phyloP scores from a whole-genome alignment of 2,113 vertebrate species.

The Taxidea taxus region DNA sequence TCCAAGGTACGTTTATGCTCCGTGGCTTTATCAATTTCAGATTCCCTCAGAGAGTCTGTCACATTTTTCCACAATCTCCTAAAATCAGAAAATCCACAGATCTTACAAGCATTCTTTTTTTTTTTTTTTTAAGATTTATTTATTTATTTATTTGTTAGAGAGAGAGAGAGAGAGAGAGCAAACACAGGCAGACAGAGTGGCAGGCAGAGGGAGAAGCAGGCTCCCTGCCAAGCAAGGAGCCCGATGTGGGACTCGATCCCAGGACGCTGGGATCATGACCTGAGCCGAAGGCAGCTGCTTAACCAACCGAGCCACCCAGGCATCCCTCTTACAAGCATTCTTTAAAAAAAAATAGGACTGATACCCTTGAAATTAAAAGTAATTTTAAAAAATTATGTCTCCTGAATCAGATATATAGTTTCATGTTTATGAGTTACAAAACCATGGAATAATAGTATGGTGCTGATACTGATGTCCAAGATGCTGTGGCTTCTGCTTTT shows the following conservation, averaged over 20 bases:
- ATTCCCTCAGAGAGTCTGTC: constrained; percentile 91
- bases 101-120: constrained; percentile 10
- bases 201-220: too few relatives aligned
- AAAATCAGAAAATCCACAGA: constrained; percentile 47
- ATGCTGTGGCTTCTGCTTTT: background rate
- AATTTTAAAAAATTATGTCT: background rate
- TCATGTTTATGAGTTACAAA: background rate
- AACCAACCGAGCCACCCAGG: too few relatives aligned
- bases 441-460: background rate
- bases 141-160: too few relatives aligned
- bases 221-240: too few relatives aligned
- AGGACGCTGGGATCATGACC: too few relatives aligned
- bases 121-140: too few relatives aligned
- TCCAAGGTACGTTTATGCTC: constrained; percentile 95
- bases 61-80: constrained; percentile 96
- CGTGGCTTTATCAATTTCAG: constrained; percentile 95
- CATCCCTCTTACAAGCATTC: constrained; percentile 17
- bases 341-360: background rate
- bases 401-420: background rate
- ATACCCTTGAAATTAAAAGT: background rate
- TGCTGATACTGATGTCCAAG: background rate
- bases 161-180: too few relatives aligned
- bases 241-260: too few relatives aligned
- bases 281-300: too few relatives aligned
- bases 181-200: too few relatives aligned